Base-by-base conservation (phyloP, 2,888 invertebrate genomes). In the Papilio gigon region DNA sequence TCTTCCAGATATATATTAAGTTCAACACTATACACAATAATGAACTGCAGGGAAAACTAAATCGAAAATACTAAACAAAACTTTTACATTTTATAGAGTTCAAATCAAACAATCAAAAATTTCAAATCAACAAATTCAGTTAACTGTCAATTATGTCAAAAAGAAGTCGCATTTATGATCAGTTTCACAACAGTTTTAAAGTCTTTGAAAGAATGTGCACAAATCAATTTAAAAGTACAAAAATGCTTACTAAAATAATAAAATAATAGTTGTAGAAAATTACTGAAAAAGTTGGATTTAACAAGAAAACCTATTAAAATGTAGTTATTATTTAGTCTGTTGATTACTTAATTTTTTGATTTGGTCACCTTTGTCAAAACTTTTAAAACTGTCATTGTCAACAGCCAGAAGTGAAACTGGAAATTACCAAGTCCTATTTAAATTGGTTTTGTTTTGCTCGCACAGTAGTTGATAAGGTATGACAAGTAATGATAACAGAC, bases 91-190 rank as follows among this genome's bases (percentile, higher is more conserved):
- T n/a, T n/a, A 47, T 25, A 25, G 30, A 53, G 53, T 60, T 64
- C 42, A 25, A n/a, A n/a, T 33, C 56, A 58, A 56, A 64, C 27
- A 62, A 62, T 47, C 63, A 58, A 68, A 64, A 63, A 17, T 20
- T 59, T 64, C 8, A 67, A 59, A 63, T 62, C 5, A 40, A 37
- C 25, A 47, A 63, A 59, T 68, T 44, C 58, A 67, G 60, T 64
- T 37, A 68, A 68, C 63, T 64, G 68, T 59, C 53, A 68, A 58
- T 27, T 47, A 35, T 20, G 61, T 68, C 63, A 68, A 63, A 56
- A n/a, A 47, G 4, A 6, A n/a, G 25, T 25, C 5, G 25, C 12
- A 27, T 11, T 30, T 53, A 12, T 30, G n/a, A 1, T 53, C n/a
- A 2, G 30, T 53, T 53, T 9, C 30, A 53, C 30, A 2, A 30